These are phyloP conservation scores for Thomomys bottae DNA, from an alignment of 2,113 vertebrate species.

Conservation along the genomic window DNA sequence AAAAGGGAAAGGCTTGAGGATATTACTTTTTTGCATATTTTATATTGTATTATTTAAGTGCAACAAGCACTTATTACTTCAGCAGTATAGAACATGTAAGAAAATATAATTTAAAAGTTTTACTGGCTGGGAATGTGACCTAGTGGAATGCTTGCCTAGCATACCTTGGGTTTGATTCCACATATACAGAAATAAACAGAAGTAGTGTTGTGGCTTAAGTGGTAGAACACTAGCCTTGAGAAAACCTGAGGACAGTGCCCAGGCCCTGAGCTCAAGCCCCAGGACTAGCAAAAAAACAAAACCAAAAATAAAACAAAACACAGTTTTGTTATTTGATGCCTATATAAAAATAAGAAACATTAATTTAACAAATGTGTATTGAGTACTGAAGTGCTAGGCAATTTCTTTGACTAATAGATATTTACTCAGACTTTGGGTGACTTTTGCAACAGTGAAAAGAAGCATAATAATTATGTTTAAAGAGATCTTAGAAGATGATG, in stretches of 20 bases:
- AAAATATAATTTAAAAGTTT: background rate
- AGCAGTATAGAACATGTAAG: background rate
- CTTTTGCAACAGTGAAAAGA: background rate
- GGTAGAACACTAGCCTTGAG: too few species aligned
- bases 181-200: too few species aligned
- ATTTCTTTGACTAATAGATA: background rate
- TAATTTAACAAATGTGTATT: slow-evolving; percentile 9
- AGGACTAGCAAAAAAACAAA: too few species aligned
- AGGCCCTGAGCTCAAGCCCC: too few species aligned
- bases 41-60: background rate
- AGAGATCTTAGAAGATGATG: background rate
- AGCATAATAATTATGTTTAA: background rate
- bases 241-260: too few species aligned
- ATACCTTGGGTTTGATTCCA: too few species aligned
- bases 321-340: too few species aligned
- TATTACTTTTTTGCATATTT: background rate
- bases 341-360: slow-evolving; percentile 16
- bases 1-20: background rate
- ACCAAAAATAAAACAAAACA: too few species aligned
- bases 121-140: too few species aligned
- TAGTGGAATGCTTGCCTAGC: too few species aligned
- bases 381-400: background rate
- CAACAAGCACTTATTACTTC: background rate
- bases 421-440: too few species aligned
- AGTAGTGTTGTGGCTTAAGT: too few species aligned